phyloP scores from a whole-genome alignment of 2,888 invertebrate genomes.

The Polymixis flavicincta region DNA sequence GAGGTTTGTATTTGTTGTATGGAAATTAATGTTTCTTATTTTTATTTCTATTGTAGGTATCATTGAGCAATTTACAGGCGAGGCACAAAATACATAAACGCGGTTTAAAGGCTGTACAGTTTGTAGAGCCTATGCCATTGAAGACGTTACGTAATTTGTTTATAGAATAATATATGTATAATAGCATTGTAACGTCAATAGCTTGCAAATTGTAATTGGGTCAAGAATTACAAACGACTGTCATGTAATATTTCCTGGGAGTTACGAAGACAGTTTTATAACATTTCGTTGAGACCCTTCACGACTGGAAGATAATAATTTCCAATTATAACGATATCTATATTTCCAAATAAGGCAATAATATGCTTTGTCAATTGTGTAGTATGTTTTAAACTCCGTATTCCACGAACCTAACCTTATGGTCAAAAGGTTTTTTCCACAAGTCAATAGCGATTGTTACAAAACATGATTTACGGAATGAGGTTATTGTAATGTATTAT shows the following conservation, averaged over 20 bases:
- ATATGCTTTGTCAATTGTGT: no score
- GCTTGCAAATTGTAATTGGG: slow-evolving; percentile 14
- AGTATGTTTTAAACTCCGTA: background rate
- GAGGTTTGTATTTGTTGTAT: slow-evolving; percentile 9
- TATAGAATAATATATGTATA: slow-evolving; percentile 9
- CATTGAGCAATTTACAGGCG: background rate
- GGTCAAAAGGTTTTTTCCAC: background rate
- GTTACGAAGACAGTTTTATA: background rate
- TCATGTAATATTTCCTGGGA: slow-evolving; percentile 13
- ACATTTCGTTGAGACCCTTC: background rate
- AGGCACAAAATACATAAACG: background rate
- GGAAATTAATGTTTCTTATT: no score
- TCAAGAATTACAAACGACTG: slow-evolving; percentile 12
- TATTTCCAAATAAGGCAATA: background rate
- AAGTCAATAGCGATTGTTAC: no score
- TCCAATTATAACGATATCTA: background rate
- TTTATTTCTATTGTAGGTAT: background rate
- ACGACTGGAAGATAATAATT: background rate
- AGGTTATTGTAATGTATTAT: no score
- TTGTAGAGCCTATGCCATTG: background rate
- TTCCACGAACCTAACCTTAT: background rate
- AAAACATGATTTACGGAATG: background rate
- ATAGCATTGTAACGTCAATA: slow-evolving; percentile 15
- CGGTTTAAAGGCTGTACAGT: background rate
- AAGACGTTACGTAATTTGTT: slow-evolving; percentile 22